Base-by-base conservation (phyloP, 2,113 vertebrate species). In the Paracanthobrama guichenoti region DNA sequence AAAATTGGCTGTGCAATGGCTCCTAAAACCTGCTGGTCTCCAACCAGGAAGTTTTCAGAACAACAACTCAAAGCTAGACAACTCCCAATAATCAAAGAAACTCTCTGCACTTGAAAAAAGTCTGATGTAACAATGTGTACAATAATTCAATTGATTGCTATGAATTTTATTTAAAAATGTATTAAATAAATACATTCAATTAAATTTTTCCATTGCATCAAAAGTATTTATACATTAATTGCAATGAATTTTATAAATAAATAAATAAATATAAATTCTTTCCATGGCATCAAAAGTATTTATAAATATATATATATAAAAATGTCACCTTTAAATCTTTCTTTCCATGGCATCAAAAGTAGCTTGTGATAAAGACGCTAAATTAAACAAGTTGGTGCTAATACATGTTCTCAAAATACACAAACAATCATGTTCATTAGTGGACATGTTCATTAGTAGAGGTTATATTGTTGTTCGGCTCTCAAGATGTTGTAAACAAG, bases 11-110 rank as follows among this genome's bases (percentile, higher is more conserved):
- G n/a, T 12, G 22, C 71, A 73, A 48, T 24, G 13, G 12, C 42
- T 72, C 69, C 69, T 46, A 72, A 72, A 73, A 42, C 67, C 35
- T 71, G 67, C 35, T 20, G 35, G 20, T 46, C 22, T 48, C n/a
- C 42, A 72, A 7, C 69, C 26, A 64, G 5, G 24, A 66, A 66
- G 62, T 26, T 73, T 24, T 16, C 13, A 24, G 13, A 24, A 44
- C 22, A 72, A 72, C 18, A 71, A 73, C 42, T 73, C n/a, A 46
- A 73, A 48, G 42, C 42, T 24, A 48, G 13, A 48, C 16, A 24
- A 3, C 39, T 46, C n/a, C n/a, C 42, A 72, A 6, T 46, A 24
- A 46, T 8, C 42, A 46, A 44, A 24, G n/a, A 72, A 44, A 44
- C 67, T 6, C 4, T 39, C 31, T 39, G 20, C 3, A 67, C 66